Percentiles rank a stretch among this genome's conserved stretches.
These are phyloP conservation scores for Antennarius striatus DNA, from an alignment of 2,113 vertebrate genomes.

Conservation along the genomic window DNA sequence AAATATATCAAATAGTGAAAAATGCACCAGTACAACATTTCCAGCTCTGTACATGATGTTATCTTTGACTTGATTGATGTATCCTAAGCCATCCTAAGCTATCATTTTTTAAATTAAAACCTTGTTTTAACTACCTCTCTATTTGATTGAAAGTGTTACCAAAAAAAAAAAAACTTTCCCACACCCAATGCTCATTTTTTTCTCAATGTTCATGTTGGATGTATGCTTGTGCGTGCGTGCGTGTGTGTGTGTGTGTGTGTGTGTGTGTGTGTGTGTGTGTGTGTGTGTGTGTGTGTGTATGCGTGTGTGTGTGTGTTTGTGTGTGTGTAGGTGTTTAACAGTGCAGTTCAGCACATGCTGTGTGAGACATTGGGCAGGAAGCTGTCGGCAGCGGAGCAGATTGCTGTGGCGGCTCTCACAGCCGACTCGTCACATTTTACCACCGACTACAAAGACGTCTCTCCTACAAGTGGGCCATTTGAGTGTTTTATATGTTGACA, in stretches of 20 bases:
- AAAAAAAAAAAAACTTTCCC: no score
- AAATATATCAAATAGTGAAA: no score
- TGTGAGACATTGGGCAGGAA: conserved; percentile 68
- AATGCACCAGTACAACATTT: no score
- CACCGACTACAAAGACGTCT: not conserved
- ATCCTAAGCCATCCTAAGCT: no score
- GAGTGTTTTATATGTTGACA: not conserved
- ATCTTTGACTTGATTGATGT: no score
- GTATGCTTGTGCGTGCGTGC: not conserved
- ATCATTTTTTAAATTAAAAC: no score
- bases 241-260: conserved; percentile 24
- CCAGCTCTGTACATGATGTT: no score
- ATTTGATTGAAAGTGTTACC: no score
- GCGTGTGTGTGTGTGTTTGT: conserved; percentile 39
- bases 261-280: conserved; percentile 79
- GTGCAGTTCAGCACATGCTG: conserved; percentile 84
- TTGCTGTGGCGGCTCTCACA: conserved; percentile 85
- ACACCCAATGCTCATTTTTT: no score
- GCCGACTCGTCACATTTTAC: conserved; percentile 47
- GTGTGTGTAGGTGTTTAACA: conserved; percentile 77
- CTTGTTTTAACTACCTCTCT: no score
- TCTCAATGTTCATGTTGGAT: no score
- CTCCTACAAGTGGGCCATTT: conserved; percentile 16
- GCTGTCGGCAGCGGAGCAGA: conserved; percentile 71
- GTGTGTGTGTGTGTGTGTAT: no score